Conservation (phyloP, 2,797 vertebrate species). For the Monodelphis domestica region DNA sequence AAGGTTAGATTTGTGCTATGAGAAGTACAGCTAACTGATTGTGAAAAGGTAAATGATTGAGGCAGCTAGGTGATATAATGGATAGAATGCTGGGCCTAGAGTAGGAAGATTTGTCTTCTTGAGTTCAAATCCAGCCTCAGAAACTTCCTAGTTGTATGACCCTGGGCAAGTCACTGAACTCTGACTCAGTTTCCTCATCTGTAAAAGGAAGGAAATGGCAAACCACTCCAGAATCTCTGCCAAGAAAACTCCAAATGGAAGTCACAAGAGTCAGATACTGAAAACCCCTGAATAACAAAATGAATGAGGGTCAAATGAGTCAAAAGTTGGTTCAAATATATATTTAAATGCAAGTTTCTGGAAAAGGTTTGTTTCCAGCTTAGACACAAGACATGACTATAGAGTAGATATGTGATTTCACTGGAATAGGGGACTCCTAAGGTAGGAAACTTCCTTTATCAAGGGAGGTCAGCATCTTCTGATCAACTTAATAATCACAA, state of each 20-base stretch:
- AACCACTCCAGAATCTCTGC: too few species aligned
- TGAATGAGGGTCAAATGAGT: constrained; percentile 15
- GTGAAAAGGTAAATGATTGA: not conserved
- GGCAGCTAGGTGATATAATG: too few species aligned
- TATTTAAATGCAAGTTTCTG: not conserved
- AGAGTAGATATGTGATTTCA: not conserved
- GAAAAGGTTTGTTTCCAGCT: not conserved
- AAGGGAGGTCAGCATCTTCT: not conserved
- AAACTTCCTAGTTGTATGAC: too few species aligned
- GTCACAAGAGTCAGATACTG: too few species aligned
- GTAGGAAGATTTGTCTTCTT: too few species aligned
- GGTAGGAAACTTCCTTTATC: not conserved
- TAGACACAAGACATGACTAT: not conserved
- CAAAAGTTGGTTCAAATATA: not conserved
- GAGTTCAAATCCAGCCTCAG: too few species aligned
- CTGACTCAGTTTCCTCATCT: too few species aligned
- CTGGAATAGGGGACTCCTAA: not conserved
- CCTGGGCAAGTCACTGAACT: too few species aligned
- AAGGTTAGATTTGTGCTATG: not conserved
- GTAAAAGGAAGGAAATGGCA: too few species aligned
- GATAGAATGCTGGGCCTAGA: too few species aligned
- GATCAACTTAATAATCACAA: not conserved
- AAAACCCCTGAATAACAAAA: too few species aligned
- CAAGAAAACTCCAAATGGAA: too few species aligned
- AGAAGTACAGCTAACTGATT: not conserved